Conservation (phyloP, 1,140 invertebrate genomes). For the Apis florea region DNA sequence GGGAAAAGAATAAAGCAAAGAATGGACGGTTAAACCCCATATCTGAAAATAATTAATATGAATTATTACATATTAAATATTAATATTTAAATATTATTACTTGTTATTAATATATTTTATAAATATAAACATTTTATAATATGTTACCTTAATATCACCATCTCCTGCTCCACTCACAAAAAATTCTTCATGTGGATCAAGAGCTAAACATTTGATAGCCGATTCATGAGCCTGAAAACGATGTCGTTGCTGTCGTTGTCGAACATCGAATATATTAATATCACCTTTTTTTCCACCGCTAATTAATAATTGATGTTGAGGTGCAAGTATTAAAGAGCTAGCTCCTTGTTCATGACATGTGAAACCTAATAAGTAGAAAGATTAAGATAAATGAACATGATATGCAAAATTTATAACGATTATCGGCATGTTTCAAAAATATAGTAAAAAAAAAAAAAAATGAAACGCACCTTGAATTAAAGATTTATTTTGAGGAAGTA, state of each 20-base stretch:
- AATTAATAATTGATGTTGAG: slow-evolving; percentile 93
- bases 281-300: slow-evolving; percentile 98
- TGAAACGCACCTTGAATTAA: slow-evolving; percentile 88
- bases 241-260: slow-evolving; percentile 92
- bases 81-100: slow-evolving; percentile 40
- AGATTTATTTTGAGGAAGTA: slow-evolving; percentile 96
- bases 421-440: too few relatives aligned
- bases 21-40: slow-evolving; percentile 93
- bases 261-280: slow-evolving; percentile 96
- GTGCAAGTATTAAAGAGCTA: slow-evolving; percentile 94
- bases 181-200: slow-evolving; percentile 97
- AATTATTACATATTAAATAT: not conserved
- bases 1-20: slow-evolving; percentile 91
- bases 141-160: slow-evolving; percentile 97
- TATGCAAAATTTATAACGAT: too few relatives aligned
- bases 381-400: slow-evolving; percentile 39
- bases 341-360: slow-evolving; percentile 96
- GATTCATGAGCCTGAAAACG: slow-evolving; percentile 96
- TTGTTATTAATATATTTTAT: slow-evolving; percentile 36
- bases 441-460: too few relatives aligned
- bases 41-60: slow-evolving; percentile 83
- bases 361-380: slow-evolving; percentile 84
- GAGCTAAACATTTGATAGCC: slow-evolving; percentile 95
- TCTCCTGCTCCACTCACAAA: slow-evolving; percentile 99
- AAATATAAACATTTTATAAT: not conserved